Evolutionary conservation across 1,140 invertebrate genomes (phyloP).

Genomic region (Leucophenga varia): DNA sequence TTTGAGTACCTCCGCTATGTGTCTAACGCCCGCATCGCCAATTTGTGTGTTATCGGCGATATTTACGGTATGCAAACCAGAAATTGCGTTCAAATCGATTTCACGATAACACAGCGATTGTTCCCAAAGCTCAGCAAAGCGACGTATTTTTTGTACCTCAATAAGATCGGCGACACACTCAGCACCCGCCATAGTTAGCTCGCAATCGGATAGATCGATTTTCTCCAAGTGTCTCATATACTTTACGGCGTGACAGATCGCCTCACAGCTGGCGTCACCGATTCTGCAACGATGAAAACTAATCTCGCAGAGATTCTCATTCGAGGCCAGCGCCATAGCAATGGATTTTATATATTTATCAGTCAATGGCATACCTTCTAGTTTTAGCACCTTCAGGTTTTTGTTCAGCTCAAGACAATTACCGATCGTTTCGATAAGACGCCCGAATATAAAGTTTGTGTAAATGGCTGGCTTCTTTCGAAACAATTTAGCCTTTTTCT

Average conservation of each 20-base stretch:
- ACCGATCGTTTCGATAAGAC: conserved; percentile 58
- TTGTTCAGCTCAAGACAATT: conserved; percentile 60
- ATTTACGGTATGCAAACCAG: conserved; percentile 67
- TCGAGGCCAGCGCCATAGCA: conserved; percentile 57
- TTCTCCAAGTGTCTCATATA: conserved; percentile 60
- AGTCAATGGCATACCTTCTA: conserved; percentile 65
- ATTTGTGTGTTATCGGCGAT: conserved; percentile 70
- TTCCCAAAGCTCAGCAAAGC: conserved; percentile 74
- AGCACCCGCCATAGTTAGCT: conserved; percentile 59
- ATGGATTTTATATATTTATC: conserved; percentile 61
- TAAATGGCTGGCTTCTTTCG: conserved; percentile 58
- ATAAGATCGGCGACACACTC: conserved; percentile 58
- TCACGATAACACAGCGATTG: conserved; percentile 70
- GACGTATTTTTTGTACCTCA: conserved; percentile 60
- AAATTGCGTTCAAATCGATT: conserved; percentile 68
- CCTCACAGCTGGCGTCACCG: conserved; percentile 62
- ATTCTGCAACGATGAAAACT: conserved; percentile 63
- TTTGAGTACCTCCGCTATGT: conserved; percentile 61
- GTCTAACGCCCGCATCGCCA: conserved; percentile 63
- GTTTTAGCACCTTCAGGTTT: conserved; percentile 60
- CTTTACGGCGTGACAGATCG: conserved; percentile 61
- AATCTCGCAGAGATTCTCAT: conserved; percentile 60
- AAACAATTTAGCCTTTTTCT: conserved; percentile 58
- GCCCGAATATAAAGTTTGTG: conserved; percentile 59
- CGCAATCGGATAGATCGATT: conserved; percentile 63